Base-by-base conservation (phyloP, 1,140 invertebrate genomes). In the Ooceraea biroi region DNA sequence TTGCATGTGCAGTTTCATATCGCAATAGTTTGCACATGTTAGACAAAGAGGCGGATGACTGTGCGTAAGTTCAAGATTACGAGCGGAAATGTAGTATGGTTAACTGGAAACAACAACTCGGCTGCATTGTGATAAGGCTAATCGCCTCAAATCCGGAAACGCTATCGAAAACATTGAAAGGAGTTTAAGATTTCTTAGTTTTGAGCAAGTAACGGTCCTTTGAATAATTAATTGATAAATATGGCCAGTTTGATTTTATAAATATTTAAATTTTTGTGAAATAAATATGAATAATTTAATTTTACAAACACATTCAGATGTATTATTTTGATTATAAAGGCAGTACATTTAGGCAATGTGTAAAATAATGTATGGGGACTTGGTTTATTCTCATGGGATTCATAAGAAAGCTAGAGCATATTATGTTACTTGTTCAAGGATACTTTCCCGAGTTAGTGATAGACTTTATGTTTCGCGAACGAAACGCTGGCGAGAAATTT, bases 1-100 rank as follows among this genome's bases (percentile, higher is more conserved):
- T 52, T 44, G 11, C 48, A 50, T 55, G 3, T 1, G 27, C 61
- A 25, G 30, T 22, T 22, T 14, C 1, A 1, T 77, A 77, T 77
- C 48, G 50, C 36, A 17, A 30, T 46, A n/a, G 44, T 22, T 69
- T 50, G 22, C 76, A 44, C 3, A 10, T 14, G 48, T 41, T 55
- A 30, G 50, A 27, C 36, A 14, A 80, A 80, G 50, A 69, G 50
- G 30, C 46, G 14, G n/a, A 71, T 71, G n/a, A 36, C 22, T 44
- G 10, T 36, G 25, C 36, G 30, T 69, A 52, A 44, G 50, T 80
- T 57, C 27, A 80, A 69, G 65, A 80, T 80, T 80, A 71, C 17
- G 41, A n/a, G 14, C 50, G 65, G 36, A 57, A 69, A 36, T 55
- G 14, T 41, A 50, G 7, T 57, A 77, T 41, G n/a, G 48, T 78